Conservation (phyloP, 2,113 vertebrate genomes). For the Gallinago media region DNA sequence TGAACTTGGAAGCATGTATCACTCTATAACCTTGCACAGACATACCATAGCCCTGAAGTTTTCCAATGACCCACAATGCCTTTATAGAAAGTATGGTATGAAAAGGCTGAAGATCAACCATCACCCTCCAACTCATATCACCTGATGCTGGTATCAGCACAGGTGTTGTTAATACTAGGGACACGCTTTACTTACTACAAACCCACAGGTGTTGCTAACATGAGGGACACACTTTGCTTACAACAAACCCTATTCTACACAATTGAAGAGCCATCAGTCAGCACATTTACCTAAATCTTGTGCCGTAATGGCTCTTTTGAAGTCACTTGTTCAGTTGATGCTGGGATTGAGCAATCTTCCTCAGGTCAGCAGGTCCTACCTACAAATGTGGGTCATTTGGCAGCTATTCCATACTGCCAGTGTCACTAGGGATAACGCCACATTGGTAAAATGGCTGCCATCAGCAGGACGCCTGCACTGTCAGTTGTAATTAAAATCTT, state of each 20-base stretch:
- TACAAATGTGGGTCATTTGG: conserved; percentile 48
- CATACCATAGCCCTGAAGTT: fast-evolving
- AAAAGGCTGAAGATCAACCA: no score
- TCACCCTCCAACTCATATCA: fast-evolving
- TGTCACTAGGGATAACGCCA: not conserved
- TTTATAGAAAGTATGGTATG: fast-evolving
- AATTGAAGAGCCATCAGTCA: fast-evolving
- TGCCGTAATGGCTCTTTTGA: not conserved
- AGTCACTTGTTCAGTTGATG: not conserved
- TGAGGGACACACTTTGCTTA: fast-evolving
- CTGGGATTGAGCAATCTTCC: not conserved
- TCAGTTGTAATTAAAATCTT: conserved; percentile 3
- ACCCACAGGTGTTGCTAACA: fast-evolving
- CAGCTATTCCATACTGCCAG: not conserved
- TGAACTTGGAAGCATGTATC: fast-evolving
- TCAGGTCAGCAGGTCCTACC: conserved; percentile 46
- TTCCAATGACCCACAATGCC: fast-evolving
- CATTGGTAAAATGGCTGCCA: not conserved
- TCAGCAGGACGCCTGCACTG: not conserved
- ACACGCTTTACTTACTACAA: fast-evolving
- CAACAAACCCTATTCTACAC: fast-evolving
- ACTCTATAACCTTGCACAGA: fast-evolving
- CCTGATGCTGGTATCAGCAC: fast-evolving
- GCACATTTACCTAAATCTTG: not conserved
- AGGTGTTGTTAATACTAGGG: fast-evolving